phyloP scores from a whole-genome alignment of 2,797 vertebrate species.

The Astyanax mexicanus region DNA sequence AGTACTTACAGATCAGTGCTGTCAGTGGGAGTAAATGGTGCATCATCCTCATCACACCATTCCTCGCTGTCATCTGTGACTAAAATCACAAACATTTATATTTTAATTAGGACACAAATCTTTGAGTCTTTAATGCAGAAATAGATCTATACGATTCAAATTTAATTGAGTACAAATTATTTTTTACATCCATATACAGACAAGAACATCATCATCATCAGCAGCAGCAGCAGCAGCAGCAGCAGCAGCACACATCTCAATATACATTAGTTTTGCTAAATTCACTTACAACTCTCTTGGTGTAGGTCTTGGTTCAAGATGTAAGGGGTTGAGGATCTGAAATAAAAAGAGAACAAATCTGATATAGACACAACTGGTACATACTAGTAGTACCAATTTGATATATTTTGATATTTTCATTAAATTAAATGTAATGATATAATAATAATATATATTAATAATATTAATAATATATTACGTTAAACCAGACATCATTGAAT shows the following conservation, averaged over 20 bases:
- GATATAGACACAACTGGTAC: background rate
- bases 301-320: constrained; percentile 54
- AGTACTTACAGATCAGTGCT: constrained; percentile 61
- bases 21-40: constrained; percentile 49
- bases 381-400: background rate
- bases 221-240: too few species aligned
- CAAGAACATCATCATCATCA: too few species aligned
- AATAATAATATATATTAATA: too few species aligned
- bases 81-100: constrained; percentile 49
- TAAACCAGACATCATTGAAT: background rate
- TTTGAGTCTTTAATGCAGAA: background rate
- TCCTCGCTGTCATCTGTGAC: constrained; percentile 82
- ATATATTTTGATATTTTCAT: background rate
- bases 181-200: background rate
- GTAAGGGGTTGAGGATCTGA: constrained; percentile 68
- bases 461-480: too few species aligned
- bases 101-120: background rate
- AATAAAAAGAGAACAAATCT: constrained; percentile 3
- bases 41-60: constrained; percentile 78
- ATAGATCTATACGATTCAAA: background rate
- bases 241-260: too few species aligned
- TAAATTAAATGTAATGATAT: too few species aligned
- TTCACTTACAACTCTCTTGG: constrained; percentile 75
- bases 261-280: too few species aligned
- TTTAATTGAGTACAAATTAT: background rate